These are phyloP conservation scores for Corythoichthys intestinalis DNA, from an alignment of 2,113 vertebrate species.

Conservation along the genomic window DNA sequence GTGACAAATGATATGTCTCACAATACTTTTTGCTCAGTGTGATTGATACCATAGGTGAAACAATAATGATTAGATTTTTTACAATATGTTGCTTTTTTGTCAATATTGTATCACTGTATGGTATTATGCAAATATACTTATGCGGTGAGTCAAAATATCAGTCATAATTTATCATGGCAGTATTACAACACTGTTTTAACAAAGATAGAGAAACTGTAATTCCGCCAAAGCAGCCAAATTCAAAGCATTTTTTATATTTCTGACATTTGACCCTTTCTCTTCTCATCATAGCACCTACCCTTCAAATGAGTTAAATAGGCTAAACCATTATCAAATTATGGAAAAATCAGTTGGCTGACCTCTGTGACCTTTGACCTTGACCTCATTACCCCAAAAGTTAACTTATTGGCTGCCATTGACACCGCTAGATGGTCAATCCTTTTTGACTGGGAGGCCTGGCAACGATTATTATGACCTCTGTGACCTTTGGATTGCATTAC, in stretches of 20 bases:
- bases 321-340: too few relatives aligned
- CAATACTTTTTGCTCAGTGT: neutral
- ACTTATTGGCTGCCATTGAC: too few relatives aligned
- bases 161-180: neutral
- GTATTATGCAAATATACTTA: neutral
- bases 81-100: neutral
- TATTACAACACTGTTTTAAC: neutral
- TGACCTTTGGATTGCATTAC: too few relatives aligned
- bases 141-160: neutral
- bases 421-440: too few relatives aligned
- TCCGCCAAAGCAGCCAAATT: neutral
- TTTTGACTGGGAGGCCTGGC: too few relatives aligned
- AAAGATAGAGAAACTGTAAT: neutral
- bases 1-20: neutral
- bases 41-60: neutral
- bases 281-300: too few relatives aligned
- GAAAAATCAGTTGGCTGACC: too few relatives aligned
- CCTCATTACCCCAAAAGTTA: too few relatives aligned
- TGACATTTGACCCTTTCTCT: too few relatives aligned
- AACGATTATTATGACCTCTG: too few relatives aligned
- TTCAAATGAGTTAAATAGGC: too few relatives aligned
- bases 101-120: neutral
- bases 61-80: neutral
- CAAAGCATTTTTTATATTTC: neutral
- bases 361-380: too few relatives aligned